Evolutionary conservation across 2,888 invertebrate species (phyloP).

Genomic region (Agriotes lineatus): DNA sequence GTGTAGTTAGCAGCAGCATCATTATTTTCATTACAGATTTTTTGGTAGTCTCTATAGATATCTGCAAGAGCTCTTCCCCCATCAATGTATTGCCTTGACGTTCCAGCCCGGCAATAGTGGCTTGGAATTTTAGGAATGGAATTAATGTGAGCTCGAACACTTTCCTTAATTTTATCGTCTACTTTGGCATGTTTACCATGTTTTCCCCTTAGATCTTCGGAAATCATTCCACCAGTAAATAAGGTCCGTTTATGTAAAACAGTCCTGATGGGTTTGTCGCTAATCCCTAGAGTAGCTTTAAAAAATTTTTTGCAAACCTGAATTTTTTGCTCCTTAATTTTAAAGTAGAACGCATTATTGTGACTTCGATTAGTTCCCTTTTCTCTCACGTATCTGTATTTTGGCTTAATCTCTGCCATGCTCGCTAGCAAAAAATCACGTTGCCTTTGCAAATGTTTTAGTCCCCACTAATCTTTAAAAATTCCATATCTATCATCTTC

Average conservation of each 20-base stretch:
- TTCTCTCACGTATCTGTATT: conserved; percentile 47
- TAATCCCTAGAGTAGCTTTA: conserved; percentile 37
- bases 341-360: too few species aligned
- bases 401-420: conserved; percentile 43
- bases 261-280: conserved; percentile 36
- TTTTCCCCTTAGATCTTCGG: conserved; percentile 51
- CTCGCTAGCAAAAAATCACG: conserved; percentile 44
- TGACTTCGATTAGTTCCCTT: conserved; percentile 41
- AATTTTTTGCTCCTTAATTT: too few species aligned
- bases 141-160: conserved; percentile 49
- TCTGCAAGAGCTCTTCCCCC: conserved; percentile 50
- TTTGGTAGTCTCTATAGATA: conserved; percentile 51
- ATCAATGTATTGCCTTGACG: conserved; percentile 52
- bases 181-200: conserved; percentile 50
- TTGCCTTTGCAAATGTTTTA: conserved; percentile 46
- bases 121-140: conserved; percentile 52
- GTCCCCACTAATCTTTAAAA: conserved; percentile 45
- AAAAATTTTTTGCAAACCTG: conserved; percentile 43
- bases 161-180: conserved; percentile 44
- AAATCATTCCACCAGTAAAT: conserved; percentile 41
- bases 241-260: conserved; percentile 24
- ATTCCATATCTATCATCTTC: conserved; percentile 41
- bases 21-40: conserved; percentile 42
- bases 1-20: conserved; percentile 1
- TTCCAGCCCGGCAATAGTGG: conserved; percentile 50